Percentiles rank a stretch among this genome's conserved stretches.
phyloP scores from a whole-genome alignment of 2,888 invertebrate species.

The Zeuzera pyrina region DNA sequence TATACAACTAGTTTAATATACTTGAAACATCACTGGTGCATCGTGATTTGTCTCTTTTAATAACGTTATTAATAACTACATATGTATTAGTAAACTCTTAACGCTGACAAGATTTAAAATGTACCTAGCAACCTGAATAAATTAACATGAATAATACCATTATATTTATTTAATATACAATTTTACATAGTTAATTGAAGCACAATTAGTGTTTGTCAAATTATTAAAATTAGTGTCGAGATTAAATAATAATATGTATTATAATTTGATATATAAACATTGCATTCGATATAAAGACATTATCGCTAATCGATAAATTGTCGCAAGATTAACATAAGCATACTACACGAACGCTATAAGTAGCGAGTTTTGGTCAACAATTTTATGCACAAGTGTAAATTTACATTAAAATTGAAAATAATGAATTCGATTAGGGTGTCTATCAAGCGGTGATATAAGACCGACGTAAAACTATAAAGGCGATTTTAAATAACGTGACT shows the following conservation, averaged over 20 bases:
- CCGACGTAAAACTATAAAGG: conserved; percentile 32
- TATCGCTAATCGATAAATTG: conserved; percentile 36
- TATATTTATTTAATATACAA: conserved; percentile 62
- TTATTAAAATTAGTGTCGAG: conserved; percentile 31
- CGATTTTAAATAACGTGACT: conserved; percentile 23
- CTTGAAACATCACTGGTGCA: conserved; percentile 49
- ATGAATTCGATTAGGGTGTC: conserved; percentile 39
- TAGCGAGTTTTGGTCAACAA: conserved; percentile 47
- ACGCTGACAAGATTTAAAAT: conserved; percentile 45
- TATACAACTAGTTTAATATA: conserved; percentile 40
- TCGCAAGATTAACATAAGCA: conserved; percentile 55
- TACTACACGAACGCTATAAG: conserved; percentile 46
- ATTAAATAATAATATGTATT: conserved; percentile 1
- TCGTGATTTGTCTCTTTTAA: conserved; percentile 37
- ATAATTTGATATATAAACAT: background rate
- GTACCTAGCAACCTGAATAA: conserved; percentile 65
- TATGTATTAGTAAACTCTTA: conserved; percentile 35
- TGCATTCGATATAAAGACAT: conserved; percentile 8
- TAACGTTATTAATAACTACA: conserved; percentile 37
- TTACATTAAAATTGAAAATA: conserved; percentile 34
- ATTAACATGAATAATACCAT: conserved; percentile 45
- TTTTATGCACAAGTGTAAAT: conserved; percentile 44
- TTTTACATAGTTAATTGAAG: conserved; percentile 57
- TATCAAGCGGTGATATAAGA: conserved; percentile 43
- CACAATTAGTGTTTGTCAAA: conserved; percentile 50